These are phyloP conservation scores for Archocentrus centrarchus DNA, from an alignment of 2,113 vertebrate genomes.

Conservation along the genomic window DNA sequence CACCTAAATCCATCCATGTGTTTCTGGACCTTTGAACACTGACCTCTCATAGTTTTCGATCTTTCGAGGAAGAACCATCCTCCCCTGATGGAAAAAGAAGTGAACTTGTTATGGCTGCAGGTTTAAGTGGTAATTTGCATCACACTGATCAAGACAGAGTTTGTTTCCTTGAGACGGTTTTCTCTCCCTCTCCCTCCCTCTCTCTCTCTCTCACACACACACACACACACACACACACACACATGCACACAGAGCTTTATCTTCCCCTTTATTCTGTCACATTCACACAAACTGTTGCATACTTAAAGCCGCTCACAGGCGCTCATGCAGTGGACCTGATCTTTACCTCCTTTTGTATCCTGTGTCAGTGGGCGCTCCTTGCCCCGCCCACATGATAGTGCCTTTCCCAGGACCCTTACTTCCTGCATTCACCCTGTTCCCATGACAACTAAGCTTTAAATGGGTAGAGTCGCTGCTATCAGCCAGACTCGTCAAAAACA, in stretches of 20 bases:
- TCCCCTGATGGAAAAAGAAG: slow-evolving; percentile 11
- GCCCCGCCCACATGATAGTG: slow-evolving; percentile 78
- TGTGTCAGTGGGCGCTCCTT: slow-evolving; percentile 71
- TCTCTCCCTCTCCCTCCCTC: neutral
- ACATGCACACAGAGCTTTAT: slow-evolving; percentile 37
- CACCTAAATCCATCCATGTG: slow-evolving; percentile 68
- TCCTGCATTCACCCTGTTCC: slow-evolving; percentile 80
- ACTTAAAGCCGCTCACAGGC: slow-evolving; percentile 38
- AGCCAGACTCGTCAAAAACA: slow-evolving; percentile 67
- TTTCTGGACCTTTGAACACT: slow-evolving; percentile 58
- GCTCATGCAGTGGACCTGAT: slow-evolving; percentile 71
- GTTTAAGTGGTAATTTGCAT: slow-evolving; percentile 42
- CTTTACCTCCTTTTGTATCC: slow-evolving; percentile 76
- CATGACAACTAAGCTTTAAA: slow-evolving; percentile 75
- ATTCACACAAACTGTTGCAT: slow-evolving; percentile 60
- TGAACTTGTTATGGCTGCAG: slow-evolving; percentile 13
- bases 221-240: slow-evolving; percentile 13
- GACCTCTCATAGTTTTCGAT: slow-evolving; percentile 33
- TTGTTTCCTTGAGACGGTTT: slow-evolving; percentile 9
- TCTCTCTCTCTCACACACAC: neutral
- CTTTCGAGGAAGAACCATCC: slow-evolving; percentile 27
- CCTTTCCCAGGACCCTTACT: slow-evolving; percentile 80
- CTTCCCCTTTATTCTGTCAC: slow-evolving; percentile 21
- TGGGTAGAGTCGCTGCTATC: slow-evolving; percentile 72
- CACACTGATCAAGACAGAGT: slow-evolving; percentile 24